Percentiles rank a stretch among this genome's conserved stretches.
These are phyloP conservation scores for Hemiscyllium ocellatum DNA, from an alignment of 2,113 vertebrate genomes.

Conservation along the genomic window DNA sequence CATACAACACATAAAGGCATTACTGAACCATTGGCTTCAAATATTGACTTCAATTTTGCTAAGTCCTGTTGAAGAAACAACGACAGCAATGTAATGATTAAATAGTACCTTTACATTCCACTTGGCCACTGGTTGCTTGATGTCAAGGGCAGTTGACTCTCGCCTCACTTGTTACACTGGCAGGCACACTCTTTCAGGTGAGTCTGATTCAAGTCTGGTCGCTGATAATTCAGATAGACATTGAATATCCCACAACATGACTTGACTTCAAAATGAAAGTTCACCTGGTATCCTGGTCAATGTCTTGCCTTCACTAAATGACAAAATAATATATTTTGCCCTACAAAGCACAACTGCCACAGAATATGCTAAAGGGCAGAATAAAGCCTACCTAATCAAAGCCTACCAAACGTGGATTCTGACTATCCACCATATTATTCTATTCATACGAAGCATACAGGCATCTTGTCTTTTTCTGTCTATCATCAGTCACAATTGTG, in stretches of 20 bases:
- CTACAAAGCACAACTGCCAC: background rate
- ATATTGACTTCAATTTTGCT: background rate
- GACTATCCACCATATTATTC: background rate
- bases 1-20: no score
- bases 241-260: background rate
- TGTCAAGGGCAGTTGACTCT: background rate
- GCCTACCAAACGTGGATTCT: background rate
- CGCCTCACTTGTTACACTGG: background rate
- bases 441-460: background rate
- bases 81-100: background rate
- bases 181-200: background rate
- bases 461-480: background rate
- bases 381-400: background rate
- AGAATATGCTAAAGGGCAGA: background rate
- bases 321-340: background rate
- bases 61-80: background rate
- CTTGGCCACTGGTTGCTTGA: background rate
- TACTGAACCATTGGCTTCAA: no score
- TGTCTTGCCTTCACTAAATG: background rate
- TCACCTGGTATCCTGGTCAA: background rate
- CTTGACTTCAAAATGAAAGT: background rate
- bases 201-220: background rate
- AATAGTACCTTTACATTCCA: background rate
- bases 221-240: background rate
- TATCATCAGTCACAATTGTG: background rate